Percentiles rank a stretch among this genome's conserved stretches.
Conservation (phyloP, 2,888 invertebrate species). For the Hydriomena furcata region DNA sequence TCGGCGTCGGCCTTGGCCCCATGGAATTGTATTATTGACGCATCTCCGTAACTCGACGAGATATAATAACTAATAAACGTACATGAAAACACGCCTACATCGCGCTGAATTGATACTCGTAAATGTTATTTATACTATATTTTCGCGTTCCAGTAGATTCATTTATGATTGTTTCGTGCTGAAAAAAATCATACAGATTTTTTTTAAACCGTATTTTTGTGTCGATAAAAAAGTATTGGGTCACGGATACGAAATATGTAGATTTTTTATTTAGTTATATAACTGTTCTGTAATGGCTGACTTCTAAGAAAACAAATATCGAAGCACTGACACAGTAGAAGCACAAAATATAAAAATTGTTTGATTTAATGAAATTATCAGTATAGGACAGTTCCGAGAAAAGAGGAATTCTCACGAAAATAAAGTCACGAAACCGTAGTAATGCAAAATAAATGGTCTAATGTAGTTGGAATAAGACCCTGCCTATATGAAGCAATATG, state of each 20-base stretch:
- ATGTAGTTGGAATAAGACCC: slow-evolving; percentile 27
- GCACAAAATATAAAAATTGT: background rate
- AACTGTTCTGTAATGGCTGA: too few species aligned
- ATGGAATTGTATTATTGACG: slow-evolving; percentile 64
- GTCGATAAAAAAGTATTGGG: background rate
- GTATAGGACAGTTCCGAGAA: too few species aligned
- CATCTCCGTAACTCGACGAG: slow-evolving; percentile 44
- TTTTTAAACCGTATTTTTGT: slow-evolving; percentile 2
- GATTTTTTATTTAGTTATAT: too few species aligned
- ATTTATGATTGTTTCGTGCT: slow-evolving; percentile 15
- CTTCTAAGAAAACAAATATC: background rate
- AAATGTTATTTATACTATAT: slow-evolving; percentile 31
- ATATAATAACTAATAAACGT: slow-evolving; percentile 36
- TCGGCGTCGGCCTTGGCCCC: slow-evolving; percentile 66
- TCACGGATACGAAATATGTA: slow-evolving; percentile 4
- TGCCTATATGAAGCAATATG: slow-evolving; percentile 49
- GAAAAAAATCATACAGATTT: too few species aligned
- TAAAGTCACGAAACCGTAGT: slow-evolving; percentile 27
- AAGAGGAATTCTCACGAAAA: background rate
- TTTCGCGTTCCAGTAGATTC: slow-evolving; percentile 24
- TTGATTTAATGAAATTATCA: background rate
- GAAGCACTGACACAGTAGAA: too few species aligned
- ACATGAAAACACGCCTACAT: slow-evolving; percentile 34
- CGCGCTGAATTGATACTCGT: slow-evolving; percentile 32
- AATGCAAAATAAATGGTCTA: slow-evolving; percentile 33